Conservation (phyloP, 1,140 invertebrate genomes). For the Temnothorax nylanderi region DNA sequence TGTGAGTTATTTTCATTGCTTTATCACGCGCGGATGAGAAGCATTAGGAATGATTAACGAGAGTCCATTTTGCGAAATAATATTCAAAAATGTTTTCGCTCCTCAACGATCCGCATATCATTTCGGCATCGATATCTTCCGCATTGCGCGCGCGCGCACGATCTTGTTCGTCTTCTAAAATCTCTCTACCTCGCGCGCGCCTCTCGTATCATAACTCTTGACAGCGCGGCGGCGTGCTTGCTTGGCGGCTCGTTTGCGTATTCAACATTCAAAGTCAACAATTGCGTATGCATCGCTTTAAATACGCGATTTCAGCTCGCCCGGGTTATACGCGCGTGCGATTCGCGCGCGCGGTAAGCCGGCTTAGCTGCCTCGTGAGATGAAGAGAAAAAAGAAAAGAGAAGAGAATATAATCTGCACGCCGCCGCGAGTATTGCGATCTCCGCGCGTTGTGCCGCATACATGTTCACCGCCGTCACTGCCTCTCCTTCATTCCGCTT, state of each 20-base stretch:
- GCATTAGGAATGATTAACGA: background rate
- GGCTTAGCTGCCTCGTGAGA: background rate
- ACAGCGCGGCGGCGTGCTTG: background rate
- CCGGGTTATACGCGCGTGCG: conserved; percentile 4
- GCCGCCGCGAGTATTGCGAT: conserved; percentile 18
- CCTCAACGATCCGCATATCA: background rate
- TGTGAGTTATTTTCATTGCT: background rate
- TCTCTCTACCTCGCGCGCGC: background rate
- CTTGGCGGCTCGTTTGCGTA: conserved; percentile 49
- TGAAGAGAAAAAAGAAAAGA: background rate
- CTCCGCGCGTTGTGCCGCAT: background rate
- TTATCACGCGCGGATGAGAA: background rate
- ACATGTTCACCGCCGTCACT: background rate
- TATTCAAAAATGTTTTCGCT: background rate
- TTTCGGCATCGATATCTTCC: background rate
- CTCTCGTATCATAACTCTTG: background rate
- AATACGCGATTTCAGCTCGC: conserved; percentile 23
- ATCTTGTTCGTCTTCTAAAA: conserved; percentile 30
- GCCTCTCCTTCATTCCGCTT: background rate
- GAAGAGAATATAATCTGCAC: background rate
- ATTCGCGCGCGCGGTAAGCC: background rate
- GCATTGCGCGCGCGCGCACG: no score
- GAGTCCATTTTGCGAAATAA: background rate
- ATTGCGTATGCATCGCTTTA: conserved; percentile 34
- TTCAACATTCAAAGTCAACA: conserved; percentile 64